phyloP scores from a whole-genome alignment of 2,888 invertebrate genomes.

The Philaethria dido region DNA sequence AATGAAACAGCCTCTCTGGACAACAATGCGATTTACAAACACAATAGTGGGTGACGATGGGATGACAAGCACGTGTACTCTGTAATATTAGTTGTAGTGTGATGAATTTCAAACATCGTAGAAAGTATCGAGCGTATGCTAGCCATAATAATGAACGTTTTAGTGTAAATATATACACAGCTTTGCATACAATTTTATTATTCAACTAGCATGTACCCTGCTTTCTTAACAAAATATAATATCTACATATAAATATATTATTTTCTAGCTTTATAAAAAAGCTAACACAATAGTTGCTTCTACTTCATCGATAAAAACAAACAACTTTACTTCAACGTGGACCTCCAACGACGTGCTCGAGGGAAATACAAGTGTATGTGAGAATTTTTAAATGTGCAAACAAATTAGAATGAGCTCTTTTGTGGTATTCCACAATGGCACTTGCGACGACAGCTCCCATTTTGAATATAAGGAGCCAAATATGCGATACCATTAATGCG shows the following conservation, averaged over 20 bases:
- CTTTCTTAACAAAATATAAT: background rate
- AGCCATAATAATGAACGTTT: background rate
- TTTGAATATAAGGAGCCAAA: slow-evolving; percentile 55
- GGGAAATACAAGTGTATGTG: slow-evolving; percentile 49
- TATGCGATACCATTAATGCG: slow-evolving; percentile 55
- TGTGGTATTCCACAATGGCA: slow-evolving; percentile 70
- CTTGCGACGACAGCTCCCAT: slow-evolving; percentile 71
- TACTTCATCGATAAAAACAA: slow-evolving; percentile 26
- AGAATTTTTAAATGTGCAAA: slow-evolving; percentile 78
- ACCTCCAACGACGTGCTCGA: slow-evolving; percentile 32
- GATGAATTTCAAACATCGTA: slow-evolving; percentile 54
- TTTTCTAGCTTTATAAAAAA: slow-evolving; percentile 3
- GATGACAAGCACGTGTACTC: slow-evolving; percentile 38
- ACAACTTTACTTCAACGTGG: slow-evolving; percentile 30
- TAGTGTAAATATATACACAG: background rate
- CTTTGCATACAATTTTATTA: background rate
- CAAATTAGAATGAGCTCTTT: slow-evolving; percentile 78
- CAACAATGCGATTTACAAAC: slow-evolving; percentile 60
- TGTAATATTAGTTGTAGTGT: slow-evolving; percentile 41
- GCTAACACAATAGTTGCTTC: background rate
- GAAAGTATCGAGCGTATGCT: slow-evolving; percentile 33
- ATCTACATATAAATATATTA: background rate
- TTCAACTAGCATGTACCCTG: background rate
- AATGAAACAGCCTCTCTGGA: slow-evolving; percentile 60
- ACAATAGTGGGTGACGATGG: slow-evolving; percentile 52